A percentile compares a stretch with the other conserved stretches of the same genome.
These are phyloP conservation scores for Bettongia penicillata DNA, from an alignment of 2,113 vertebrate species.

Conservation along the genomic window DNA sequence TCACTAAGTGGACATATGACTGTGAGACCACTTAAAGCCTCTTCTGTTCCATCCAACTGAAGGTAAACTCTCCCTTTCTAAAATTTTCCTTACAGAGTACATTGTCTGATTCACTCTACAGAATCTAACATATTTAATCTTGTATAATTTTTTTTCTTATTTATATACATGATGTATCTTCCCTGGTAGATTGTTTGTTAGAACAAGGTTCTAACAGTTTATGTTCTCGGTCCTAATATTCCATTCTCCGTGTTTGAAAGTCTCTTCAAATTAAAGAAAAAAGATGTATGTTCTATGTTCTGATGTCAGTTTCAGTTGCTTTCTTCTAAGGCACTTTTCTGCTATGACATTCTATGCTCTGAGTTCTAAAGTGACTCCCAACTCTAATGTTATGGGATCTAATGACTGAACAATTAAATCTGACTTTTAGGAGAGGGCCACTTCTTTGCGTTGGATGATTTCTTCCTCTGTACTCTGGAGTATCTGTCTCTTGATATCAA, in stretches of 20 bases:
- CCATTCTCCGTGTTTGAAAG: background rate
- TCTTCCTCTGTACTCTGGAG: background rate
- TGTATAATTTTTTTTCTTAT: background rate
- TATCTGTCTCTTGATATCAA: background rate
- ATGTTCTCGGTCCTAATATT: background rate
- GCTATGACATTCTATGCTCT: background rate
- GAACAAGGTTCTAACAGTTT: background rate
- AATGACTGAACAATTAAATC: background rate
- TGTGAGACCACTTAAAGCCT: background rate
- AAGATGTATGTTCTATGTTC: background rate
- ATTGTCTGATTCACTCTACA: background rate
- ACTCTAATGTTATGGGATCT: background rate
- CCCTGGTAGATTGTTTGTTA: background rate
- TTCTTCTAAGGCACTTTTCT: background rate
- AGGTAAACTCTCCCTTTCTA: background rate
- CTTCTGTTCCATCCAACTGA: background rate
- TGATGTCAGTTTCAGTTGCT: background rate
- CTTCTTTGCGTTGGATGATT: background rate
- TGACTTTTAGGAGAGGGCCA: background rate
- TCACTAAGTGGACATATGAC: background rate
- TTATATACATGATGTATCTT: background rate
- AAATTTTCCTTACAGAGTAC: background rate
- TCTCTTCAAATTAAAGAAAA: background rate
- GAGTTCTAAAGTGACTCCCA: background rate
- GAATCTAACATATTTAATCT: background rate